Evolutionary conservation across 2,888 invertebrate genomes (phyloP), one percentile per base, ranked within the genome.

Genomic region (Aproaerema taeniolella): DNA sequence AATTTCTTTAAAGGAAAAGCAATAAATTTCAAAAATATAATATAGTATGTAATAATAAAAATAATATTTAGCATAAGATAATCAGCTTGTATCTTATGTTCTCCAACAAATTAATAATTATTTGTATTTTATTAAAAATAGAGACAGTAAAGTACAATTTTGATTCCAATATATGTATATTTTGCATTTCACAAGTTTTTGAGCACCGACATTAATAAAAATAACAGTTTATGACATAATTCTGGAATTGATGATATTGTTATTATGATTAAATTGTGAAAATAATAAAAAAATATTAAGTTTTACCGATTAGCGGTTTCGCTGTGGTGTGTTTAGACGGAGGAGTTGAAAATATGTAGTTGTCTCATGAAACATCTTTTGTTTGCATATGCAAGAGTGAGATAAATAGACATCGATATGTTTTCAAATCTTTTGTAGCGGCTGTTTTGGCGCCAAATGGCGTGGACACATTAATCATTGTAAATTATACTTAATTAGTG

Each of bases 401-500:
- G 7, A 20, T 4, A 20, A 7, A 20, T 7, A 20, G 20, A 20
- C 4, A 26, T 9, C 5, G 6, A n/a, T 24, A 33, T 26, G 41
- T 43, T 39, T 32, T 40, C 29, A 33, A 9, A 12, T 43, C 39
- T 44, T 40, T 34, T 10, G 47, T 39, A 39, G 43, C 45, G 65
- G 58, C 52, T 50, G 52, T 57, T 53, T 54, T 58, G 59, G 58
- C 53, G 49, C 48, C 47, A 30, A 40, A 29, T 39, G 47, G 43
- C 49, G 50, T 42, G 51, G 52, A 73, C 66, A 67, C 70, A 75
- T 68, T 71, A 70, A 74, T 74, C 71, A 81, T 78, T 82, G 83
- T 85, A 85, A 82, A 82, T 76, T 83, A 83, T 81, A 82, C 79
- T 79, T 83, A 85, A 75, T 82, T 86, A 86, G 85, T 86, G 85